Evolutionary conservation across 2,888 invertebrate species (phyloP).

Genomic region (Rhagium mordax): DNA sequence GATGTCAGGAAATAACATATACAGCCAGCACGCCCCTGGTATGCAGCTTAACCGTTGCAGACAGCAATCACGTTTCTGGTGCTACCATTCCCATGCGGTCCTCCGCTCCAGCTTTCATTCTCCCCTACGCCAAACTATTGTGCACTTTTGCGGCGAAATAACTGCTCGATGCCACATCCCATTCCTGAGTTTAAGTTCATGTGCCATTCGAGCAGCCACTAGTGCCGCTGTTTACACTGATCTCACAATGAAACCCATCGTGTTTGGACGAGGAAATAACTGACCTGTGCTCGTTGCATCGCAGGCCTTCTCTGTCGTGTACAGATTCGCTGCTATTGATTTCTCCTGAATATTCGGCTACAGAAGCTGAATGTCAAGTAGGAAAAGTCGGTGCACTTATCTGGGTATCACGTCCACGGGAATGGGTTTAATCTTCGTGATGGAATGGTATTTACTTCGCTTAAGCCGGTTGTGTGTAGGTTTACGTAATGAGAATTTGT

Average conservation of each 20-base stretch:
- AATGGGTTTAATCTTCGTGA: background rate
- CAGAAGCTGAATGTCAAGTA: slow-evolving; percentile 6
- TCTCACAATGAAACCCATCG: background rate
- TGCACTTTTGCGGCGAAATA: slow-evolving; percentile 23
- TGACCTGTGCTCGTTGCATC: background rate
- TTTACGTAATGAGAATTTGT: background rate
- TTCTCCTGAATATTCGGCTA: background rate
- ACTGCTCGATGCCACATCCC: slow-evolving; percentile 8
- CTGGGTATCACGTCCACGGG: background rate
- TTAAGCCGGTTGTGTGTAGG: background rate
- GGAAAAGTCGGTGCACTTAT: slow-evolving; percentile 12
- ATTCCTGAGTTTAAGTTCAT: slow-evolving; percentile 24
- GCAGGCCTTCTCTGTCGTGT: background rate
- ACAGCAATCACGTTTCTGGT: slow-evolving; percentile 31
- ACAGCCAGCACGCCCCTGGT: slow-evolving; percentile 14
- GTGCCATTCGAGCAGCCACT: slow-evolving; percentile 17
- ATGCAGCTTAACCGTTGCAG: slow-evolving; percentile 2
- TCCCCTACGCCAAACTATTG: slow-evolving; percentile 21
- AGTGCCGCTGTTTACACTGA: slow-evolving; percentile 15
- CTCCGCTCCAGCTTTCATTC: slow-evolving; percentile 25
- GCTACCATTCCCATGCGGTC: slow-evolving; percentile 18
- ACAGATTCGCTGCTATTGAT: slow-evolving; percentile 17
- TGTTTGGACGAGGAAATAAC: slow-evolving; percentile 13
- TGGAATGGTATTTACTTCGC: slow-evolving; percentile 2
- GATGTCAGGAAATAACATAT: background rate